These are phyloP conservation scores for Conger conger DNA, from an alignment of 2,113 vertebrate genomes.

Conservation along the genomic window DNA sequence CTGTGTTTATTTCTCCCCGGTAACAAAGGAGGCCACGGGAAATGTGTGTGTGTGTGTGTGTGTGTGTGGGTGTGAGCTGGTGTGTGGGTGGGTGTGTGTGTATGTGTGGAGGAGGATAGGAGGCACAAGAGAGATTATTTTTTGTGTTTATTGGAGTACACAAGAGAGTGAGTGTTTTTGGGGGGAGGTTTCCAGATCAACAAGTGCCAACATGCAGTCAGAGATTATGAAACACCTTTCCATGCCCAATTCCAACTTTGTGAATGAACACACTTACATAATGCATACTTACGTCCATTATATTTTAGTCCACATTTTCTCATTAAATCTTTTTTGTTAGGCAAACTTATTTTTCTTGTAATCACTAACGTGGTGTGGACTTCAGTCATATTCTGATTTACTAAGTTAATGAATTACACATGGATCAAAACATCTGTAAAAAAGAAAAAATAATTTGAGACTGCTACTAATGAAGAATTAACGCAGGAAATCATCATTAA, in stretches of 20 bases:
- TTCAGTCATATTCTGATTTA: constrained; percentile 16
- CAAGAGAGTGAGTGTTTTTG: not conserved
- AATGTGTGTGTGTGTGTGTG: constrained; percentile 24
- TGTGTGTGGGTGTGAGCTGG: not conserved
- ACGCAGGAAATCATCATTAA: not conserved
- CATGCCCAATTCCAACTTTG: not conserved
- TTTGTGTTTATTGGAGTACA: not conserved
- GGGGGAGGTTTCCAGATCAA: not conserved
- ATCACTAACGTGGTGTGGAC: not conserved
- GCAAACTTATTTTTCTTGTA: not conserved
- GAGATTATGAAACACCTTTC: not conserved
- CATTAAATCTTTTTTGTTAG: not conserved
- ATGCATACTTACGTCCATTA: no score
- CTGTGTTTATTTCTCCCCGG: constrained; percentile 54
- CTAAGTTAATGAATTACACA: constrained; percentile 3
- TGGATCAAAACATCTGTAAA: not conserved
- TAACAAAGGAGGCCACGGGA: constrained; percentile 38
- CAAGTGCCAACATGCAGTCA: not conserved
- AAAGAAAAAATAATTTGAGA: not conserved
- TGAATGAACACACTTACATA: not conserved
- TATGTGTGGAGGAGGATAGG: not conserved
- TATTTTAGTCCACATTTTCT: not conserved
- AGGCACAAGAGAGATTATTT: not conserved
- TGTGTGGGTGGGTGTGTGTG: no score
- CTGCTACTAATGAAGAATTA: not conserved